A percentile compares a stretch with the other conserved stretches of the same genome.
These are phyloP conservation scores for Temnothorax ravouxi DNA, from an alignment of 2,888 invertebrate species.

Conservation along the genomic window DNA sequence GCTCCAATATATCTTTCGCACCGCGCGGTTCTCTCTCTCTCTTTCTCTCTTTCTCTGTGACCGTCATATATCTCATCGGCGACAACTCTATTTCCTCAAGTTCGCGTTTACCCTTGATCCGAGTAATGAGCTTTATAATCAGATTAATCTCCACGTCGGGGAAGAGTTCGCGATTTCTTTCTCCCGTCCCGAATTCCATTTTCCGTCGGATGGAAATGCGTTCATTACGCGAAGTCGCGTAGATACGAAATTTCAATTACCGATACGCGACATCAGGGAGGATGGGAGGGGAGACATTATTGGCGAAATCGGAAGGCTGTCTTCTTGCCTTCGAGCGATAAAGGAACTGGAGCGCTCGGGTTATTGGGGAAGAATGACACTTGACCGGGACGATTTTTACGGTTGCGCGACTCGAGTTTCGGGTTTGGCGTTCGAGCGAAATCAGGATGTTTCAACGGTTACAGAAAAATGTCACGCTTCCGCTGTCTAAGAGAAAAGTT, in stretches of 20 bases:
- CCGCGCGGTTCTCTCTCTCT: neutral
- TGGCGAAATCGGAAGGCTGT: constrained; percentile 40
- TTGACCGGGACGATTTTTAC: constrained; percentile 40
- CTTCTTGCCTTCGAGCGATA: constrained; percentile 33
- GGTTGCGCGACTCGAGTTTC: constrained; percentile 26
- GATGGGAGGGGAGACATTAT: too few species aligned
- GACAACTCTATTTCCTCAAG: constrained; percentile 18
- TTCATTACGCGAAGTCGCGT: constrained; percentile 20
- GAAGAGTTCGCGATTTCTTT: neutral
- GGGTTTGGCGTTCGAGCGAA: neutral
- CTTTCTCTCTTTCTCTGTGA: neutral
- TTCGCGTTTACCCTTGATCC: constrained; percentile 12
- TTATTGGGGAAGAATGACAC: constrained; percentile 40
- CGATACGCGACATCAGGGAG: neutral
- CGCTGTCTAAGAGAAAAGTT: constrained; percentile 48
- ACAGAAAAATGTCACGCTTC: constrained; percentile 41
- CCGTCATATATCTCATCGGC: constrained; percentile 5
- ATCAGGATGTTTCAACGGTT: constrained; percentile 4
- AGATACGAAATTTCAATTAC: constrained; percentile 46
- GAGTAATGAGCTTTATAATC: constrained; percentile 33
- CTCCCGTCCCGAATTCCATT: neutral
- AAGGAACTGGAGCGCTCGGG: constrained; percentile 38
- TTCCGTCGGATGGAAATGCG: constrained; percentile 13
- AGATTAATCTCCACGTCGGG: constrained; percentile 1
- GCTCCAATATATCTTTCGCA: constrained; percentile 3